Evolutionary conservation across 2,797 vertebrate species (phyloP).

Genomic region (Micropoecilia bifurca): DNA sequence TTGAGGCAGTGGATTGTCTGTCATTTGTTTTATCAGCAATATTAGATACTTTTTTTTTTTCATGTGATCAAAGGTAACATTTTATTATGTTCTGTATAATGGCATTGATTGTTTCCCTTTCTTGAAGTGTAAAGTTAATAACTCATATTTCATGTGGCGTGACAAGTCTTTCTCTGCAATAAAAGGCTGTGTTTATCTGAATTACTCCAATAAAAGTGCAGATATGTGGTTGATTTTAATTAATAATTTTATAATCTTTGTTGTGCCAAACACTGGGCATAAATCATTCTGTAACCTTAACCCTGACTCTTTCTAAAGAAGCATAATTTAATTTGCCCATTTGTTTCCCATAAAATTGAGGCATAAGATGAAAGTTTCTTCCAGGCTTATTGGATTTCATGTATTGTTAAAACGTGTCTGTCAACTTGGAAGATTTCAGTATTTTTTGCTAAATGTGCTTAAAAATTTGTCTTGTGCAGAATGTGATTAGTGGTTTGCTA

Average conservation of each 20-base stretch:
- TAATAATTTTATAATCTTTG: constrained; percentile 11
- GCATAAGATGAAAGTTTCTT: not conserved
- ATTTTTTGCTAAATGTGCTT: not conserved
- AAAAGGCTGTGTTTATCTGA: not conserved
- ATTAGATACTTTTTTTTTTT: not conserved
- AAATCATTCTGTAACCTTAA: not conserved
- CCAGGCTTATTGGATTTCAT: not conserved
- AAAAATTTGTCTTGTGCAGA: not conserved
- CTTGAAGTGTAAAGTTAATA: constrained; percentile 10
- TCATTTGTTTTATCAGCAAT: not conserved
- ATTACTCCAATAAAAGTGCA: not conserved
- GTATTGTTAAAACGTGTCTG: not conserved
- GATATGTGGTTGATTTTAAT: not conserved
- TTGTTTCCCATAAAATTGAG: not conserved
- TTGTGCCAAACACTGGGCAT: not conserved
- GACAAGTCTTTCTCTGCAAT: not conserved
- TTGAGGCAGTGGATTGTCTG: not conserved
- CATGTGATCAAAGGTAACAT: constrained; percentile 32
- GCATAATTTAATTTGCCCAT: not conserved
- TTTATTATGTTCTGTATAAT: constrained; percentile 27
- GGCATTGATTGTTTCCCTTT: not conserved
- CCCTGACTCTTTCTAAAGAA: not conserved
- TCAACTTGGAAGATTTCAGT: not conserved
- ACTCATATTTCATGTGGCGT: not conserved
- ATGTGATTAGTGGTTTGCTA: not conserved